Percentiles rank a stretch among this genome's conserved stretches.
phyloP scores from a whole-genome alignment of 2,113 vertebrate species.

The Myxocyprinus asiaticus region DNA sequence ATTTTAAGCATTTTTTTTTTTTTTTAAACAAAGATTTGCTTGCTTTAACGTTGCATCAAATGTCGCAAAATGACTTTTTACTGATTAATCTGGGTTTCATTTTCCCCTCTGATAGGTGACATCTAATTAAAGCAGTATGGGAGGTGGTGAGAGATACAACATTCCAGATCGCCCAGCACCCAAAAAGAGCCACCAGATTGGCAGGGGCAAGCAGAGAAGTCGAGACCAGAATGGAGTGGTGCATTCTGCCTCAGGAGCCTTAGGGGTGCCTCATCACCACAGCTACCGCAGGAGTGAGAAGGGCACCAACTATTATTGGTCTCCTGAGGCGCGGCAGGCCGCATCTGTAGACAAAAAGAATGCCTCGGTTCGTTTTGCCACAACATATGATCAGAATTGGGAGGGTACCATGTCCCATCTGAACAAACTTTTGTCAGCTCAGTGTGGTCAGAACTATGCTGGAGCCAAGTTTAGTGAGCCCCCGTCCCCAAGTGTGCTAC shows the following conservation, averaged over 20 bases:
- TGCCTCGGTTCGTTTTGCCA: conserved; percentile 74
- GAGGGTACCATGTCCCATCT: conserved; percentile 79
- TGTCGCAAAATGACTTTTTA: too few species aligned
- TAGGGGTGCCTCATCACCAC: conserved; percentile 61
- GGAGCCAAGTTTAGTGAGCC: conserved; percentile 98
- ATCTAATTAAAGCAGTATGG: conserved; percentile 85
- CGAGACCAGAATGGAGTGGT: conserved; percentile 82
- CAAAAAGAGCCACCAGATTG: conserved; percentile 84
- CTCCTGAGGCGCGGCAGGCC: conserved; percentile 65
- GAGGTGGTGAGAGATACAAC: conserved; percentile 93
- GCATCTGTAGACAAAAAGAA: conserved; percentile 76
- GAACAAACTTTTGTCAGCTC: conserved; percentile 81
- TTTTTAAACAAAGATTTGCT: neutral
- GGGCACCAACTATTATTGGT: conserved; percentile 74
- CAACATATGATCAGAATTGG: conserved; percentile 82
- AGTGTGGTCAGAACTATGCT: conserved; percentile 88
- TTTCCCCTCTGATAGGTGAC: conserved; percentile 82
- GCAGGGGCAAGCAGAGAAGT: conserved; percentile 81
- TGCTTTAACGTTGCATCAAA: too few species aligned
- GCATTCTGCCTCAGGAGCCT: conserved; percentile 60
- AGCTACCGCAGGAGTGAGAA: conserved; percentile 78
- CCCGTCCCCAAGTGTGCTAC: conserved; percentile 93
- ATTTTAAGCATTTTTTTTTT: neutral
- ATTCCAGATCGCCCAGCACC: conserved; percentile 84
- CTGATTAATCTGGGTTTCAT: neutral